phyloP scores from a whole-genome alignment of 2,888 invertebrate species.

The Harmothoe impar region DNA sequence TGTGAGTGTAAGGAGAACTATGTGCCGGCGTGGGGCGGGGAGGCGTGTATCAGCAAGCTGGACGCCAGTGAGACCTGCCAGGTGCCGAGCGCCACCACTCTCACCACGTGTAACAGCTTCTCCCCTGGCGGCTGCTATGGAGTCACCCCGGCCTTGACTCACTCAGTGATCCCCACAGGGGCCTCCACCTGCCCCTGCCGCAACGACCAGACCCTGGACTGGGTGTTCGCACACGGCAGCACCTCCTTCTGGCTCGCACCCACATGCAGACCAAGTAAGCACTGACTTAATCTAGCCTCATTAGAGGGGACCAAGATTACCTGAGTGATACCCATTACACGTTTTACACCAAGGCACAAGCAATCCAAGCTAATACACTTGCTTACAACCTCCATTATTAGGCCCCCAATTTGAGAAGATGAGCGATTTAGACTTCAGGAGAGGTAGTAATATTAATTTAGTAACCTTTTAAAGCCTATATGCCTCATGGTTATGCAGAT shows the following conservation, averaged over 20 bases:
- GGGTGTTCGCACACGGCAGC: not conserved
- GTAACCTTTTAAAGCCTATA: too few species aligned
- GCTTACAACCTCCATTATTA: too few species aligned
- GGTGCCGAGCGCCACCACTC: not conserved
- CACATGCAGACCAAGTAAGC: constrained; percentile 39
- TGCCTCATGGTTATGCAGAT: too few species aligned
- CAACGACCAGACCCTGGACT: not conserved
- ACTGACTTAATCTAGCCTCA: not conserved
- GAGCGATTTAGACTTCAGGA: too few species aligned
- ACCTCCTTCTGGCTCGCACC: not conserved
- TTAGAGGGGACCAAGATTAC: not conserved
- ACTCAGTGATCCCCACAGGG: not conserved
- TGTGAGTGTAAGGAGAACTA: constrained; percentile 42
- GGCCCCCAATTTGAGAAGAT: too few species aligned
- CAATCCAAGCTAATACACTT: too few species aligned
- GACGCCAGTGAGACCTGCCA: constrained; percentile 32
- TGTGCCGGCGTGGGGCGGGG: constrained; percentile 40
- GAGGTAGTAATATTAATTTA: too few species aligned
- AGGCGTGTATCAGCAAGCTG: constrained; percentile 13
- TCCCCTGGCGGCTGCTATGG: not conserved
- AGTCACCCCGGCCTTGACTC: not conserved
- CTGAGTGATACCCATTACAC: not conserved
- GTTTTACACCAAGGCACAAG: not conserved
- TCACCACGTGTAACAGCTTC: constrained; percentile 30
- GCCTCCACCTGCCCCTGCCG: not conserved